phyloP scores from a whole-genome alignment of 2,113 vertebrate genomes.

The Labeo rohita region DNA sequence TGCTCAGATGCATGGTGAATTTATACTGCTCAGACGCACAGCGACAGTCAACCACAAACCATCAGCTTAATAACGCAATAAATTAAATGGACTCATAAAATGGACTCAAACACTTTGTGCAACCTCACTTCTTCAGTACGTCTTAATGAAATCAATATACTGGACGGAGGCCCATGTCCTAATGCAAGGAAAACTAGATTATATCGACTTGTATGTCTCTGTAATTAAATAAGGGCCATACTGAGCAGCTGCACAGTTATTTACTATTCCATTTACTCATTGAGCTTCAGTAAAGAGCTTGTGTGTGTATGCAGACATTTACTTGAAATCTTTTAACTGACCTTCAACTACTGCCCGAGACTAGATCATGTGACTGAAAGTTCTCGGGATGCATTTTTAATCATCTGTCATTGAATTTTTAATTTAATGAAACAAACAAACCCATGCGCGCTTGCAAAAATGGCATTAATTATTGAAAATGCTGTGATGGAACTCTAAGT shows the following conservation, averaged over 20 bases:
- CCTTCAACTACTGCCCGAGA: slow-evolving; percentile 23
- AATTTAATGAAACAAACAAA: slow-evolving; percentile 13
- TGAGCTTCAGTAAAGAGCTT: slow-evolving; percentile 32
- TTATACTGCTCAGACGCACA: slow-evolving; percentile 20
- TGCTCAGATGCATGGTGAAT: slow-evolving; percentile 10
- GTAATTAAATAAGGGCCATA: slow-evolving; percentile 57
- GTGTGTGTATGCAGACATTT: not conserved
- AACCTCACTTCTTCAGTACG: slow-evolving; percentile 41
- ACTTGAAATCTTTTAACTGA: slow-evolving; percentile 21
- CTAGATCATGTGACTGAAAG: not conserved
- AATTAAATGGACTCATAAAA: slow-evolving; percentile 59
- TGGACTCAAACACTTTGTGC: slow-evolving; percentile 41
- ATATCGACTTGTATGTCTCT: slow-evolving; percentile 50
- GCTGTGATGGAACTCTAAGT: not conserved
- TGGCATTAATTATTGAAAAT: not conserved
- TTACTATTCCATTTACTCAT: slow-evolving; percentile 46
- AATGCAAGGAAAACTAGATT: slow-evolving; percentile 61
- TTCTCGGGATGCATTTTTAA: not conserved
- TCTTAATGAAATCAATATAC: slow-evolving; percentile 59
- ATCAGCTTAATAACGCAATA: slow-evolving; percentile 53
- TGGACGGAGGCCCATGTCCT: slow-evolving; percentile 56
- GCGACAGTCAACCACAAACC: slow-evolving; percentile 42
- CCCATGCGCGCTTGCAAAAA: not conserved
- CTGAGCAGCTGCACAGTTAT: slow-evolving; percentile 35
- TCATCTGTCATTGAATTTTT: slow-evolving; percentile 16